Evolutionary conservation across 1,140 invertebrate genomes (phyloP).

Genomic region (Cotesia chilonis): DNA sequence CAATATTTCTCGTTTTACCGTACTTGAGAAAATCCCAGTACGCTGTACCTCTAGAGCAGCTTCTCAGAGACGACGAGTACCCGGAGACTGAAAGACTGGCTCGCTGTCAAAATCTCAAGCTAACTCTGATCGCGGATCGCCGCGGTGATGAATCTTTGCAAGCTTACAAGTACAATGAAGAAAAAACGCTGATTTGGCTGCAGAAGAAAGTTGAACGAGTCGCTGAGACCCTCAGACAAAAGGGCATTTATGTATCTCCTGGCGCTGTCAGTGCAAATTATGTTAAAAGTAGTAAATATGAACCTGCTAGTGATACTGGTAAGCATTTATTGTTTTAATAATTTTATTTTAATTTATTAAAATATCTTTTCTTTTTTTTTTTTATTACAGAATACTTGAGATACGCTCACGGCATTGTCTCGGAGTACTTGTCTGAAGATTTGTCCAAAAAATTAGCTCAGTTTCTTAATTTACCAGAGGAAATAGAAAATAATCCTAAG

Average conservation of each 20-base stretch:
- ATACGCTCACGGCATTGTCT: constrained; percentile 75
- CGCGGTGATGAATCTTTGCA: constrained; percentile 75
- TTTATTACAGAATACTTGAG: constrained; percentile 70
- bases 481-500: constrained; percentile 70
- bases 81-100: constrained; percentile 67
- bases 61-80: constrained; percentile 71
- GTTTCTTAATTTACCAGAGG: constrained; percentile 71
- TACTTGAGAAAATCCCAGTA: constrained; percentile 67
- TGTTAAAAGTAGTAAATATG: constrained; percentile 69
- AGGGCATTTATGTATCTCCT: constrained; percentile 75
- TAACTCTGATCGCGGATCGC: constrained; percentile 70
- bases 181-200: constrained; percentile 78
- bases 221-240: constrained; percentile 70
- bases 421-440: constrained; percentile 75
- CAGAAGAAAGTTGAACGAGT: constrained; percentile 73
- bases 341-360: constrained; percentile 19
- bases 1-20: constrained; percentile 72
- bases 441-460: constrained; percentile 70
- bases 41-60: constrained; percentile 76
- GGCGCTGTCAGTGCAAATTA: constrained; percentile 78
- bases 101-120: constrained; percentile 67
- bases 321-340: constrained; percentile 36
- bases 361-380: constrained; percentile 18
- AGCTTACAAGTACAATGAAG: constrained; percentile 81
- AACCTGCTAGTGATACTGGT: constrained; percentile 62